A percentile compares a stretch with the other conserved stretches of the same genome.
Conservation (phyloP, 2,797 vertebrate species). For the Arnoldichthys spilopterus region DNA sequence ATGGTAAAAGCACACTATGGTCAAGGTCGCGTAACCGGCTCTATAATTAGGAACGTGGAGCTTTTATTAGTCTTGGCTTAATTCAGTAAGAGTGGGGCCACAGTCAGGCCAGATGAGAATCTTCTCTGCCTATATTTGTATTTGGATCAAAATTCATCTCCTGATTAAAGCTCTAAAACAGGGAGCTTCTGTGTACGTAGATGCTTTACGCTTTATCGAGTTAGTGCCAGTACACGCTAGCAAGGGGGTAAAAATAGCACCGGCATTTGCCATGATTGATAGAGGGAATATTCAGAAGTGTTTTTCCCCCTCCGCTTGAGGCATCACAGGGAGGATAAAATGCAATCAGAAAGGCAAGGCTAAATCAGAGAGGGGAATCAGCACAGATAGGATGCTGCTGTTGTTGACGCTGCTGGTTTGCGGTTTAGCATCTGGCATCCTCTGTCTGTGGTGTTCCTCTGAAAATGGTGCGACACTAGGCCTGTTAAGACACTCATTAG, state of each 20-base stretch:
- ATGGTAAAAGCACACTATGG: neutral
- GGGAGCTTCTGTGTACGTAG: slow-evolving; percentile 7
- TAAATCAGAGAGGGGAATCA: slow-evolving; percentile 42
- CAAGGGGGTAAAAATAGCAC: slow-evolving; percentile 1
- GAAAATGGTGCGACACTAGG: slow-evolving; percentile 38
- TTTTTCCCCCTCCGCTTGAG: slow-evolving; percentile 23
- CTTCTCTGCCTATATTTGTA: neutral
- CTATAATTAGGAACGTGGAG: neutral
- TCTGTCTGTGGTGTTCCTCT: slow-evolving; percentile 8
- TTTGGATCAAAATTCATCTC: neutral
- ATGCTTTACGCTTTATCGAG: slow-evolving; percentile 11
- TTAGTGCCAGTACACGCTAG: slow-evolving; percentile 7
- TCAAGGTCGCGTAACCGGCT: neutral
- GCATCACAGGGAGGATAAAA: slow-evolving; percentile 43
- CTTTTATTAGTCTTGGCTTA: neutral
- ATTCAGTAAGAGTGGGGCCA: neutral
- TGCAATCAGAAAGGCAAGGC: slow-evolving; percentile 43
- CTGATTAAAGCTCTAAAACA: slow-evolving; percentile 11
- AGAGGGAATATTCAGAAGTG: slow-evolving; percentile 41
- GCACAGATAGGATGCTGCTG: slow-evolving; percentile 39
- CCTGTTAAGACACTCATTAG: slow-evolving; percentile 54
- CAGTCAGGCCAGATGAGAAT: neutral
- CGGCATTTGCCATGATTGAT: slow-evolving; percentile 41
- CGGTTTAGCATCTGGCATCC: slow-evolving; percentile 32
- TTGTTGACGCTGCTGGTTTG: slow-evolving; percentile 47